phyloP scores from a whole-genome alignment of 2,888 invertebrate genomes.

The Rhogogaster chlorosoma region DNA sequence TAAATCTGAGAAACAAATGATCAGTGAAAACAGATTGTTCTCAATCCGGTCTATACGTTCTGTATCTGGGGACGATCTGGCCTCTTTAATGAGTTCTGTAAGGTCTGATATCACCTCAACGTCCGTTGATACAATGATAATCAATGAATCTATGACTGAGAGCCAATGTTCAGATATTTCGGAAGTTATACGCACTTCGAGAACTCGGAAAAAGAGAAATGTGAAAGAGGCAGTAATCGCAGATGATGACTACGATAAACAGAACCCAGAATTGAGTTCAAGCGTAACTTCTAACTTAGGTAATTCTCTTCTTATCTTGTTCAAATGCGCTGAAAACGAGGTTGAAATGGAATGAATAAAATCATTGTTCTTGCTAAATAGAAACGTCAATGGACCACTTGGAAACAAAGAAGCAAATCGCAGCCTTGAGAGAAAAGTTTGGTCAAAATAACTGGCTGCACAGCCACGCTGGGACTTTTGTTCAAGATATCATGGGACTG shows the following conservation, averaged over 20 bases:
- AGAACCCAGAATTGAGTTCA: constrained; percentile 64
- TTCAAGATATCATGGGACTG: constrained; percentile 81
- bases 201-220: constrained; percentile 69
- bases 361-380: constrained; percentile 54
- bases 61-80: constrained; percentile 59
- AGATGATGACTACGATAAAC: constrained; percentile 77
- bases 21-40: constrained; percentile 68
- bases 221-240: constrained; percentile 77
- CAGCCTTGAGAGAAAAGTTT: constrained; percentile 80
- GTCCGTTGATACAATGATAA: constrained; percentile 55
- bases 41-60: constrained; percentile 63
- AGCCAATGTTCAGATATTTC: constrained; percentile 56
- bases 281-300: constrained; percentile 58
- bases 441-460: constrained; percentile 83
- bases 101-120: constrained; percentile 58
- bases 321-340: constrained; percentile 1
- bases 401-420: constrained; percentile 82
- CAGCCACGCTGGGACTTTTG: constrained; percentile 78
- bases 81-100: constrained; percentile 61
- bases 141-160: constrained; percentile 50
- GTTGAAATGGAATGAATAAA: constrained; percentile 9
- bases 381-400: constrained; percentile 78
- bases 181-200: constrained; percentile 58
- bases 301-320: constrained; percentile 36
- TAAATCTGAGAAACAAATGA: constrained; percentile 79